These are phyloP conservation scores for Sebastiscus tertius DNA, from an alignment of 2,797 vertebrate genomes.

Conservation along the genomic window DNA sequence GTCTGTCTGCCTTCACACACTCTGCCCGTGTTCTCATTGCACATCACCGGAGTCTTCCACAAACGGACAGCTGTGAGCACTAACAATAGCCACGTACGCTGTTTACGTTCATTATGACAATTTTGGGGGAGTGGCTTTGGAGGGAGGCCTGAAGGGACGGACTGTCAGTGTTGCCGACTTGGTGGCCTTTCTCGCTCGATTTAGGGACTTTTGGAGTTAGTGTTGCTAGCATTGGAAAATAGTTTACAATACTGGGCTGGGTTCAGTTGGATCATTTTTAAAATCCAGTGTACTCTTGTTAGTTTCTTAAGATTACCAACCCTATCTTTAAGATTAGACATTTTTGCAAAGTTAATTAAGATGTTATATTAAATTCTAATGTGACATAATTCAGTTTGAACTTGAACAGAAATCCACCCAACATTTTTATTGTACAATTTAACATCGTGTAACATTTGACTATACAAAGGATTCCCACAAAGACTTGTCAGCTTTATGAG, in stretches of 20 bases:
- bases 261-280: too few relatives aligned
- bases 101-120: too few relatives aligned
- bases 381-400: neutral
- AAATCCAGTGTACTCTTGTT: conserved; percentile 29
- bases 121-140: too few relatives aligned
- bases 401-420: neutral
- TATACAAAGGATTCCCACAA: neutral
- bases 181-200: too few relatives aligned
- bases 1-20: neutral
- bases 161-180: too few relatives aligned
- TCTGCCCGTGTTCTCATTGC: neutral
- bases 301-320: neutral
- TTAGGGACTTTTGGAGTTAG: too few relatives aligned
- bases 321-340: neutral
- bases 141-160: too few relatives aligned
- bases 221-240: too few relatives aligned
- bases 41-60: neutral
- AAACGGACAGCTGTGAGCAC: neutral
- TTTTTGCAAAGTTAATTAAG: neutral
- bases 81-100: neutral
- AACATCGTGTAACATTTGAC: neutral
- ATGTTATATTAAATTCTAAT: neutral
- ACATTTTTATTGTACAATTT: neutral
- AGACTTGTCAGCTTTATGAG: conserved; percentile 33
- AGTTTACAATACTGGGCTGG: too few relatives aligned